These are phyloP conservation scores for Ameiurus melas DNA, from an alignment of 2,113 vertebrate genomes.

Conservation along the genomic window DNA sequence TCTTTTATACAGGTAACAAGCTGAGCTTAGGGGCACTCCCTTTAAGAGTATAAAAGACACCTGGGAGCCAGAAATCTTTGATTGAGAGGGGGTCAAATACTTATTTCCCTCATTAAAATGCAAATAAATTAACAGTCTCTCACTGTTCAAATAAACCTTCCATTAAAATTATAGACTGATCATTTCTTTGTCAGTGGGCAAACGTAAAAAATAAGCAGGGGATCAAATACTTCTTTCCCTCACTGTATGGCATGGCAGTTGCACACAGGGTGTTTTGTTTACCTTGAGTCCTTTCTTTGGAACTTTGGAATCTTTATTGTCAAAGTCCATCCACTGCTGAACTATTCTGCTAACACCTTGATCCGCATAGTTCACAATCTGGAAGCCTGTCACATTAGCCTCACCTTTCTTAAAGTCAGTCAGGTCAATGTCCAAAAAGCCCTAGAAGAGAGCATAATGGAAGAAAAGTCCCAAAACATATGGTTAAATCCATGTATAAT, in stretches of 20 bases:
- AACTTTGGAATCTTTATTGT: conserved; percentile 89
- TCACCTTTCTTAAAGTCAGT: conserved; percentile 92
- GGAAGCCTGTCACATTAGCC: conserved; percentile 95
- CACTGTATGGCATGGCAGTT: background rate
- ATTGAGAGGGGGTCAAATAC: too few species aligned
- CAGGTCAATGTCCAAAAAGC: conserved; percentile 95
- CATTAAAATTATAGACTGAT: too few species aligned
- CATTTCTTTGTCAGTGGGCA: too few species aligned
- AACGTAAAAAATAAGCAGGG: too few species aligned
- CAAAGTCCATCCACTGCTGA: conserved; percentile 93
- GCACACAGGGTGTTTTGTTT: conserved; percentile 47
- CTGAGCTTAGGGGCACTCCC: too few species aligned
- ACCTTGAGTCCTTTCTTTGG: conserved; percentile 91
- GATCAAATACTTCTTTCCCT: too few species aligned
- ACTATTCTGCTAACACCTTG: conserved; percentile 81
- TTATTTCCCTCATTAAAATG: too few species aligned
- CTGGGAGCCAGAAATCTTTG: too few species aligned
- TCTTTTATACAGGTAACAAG: too few species aligned
- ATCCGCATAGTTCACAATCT: conserved; percentile 91
- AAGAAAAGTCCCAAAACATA: background rate
- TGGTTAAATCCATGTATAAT: background rate
- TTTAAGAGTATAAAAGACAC: too few species aligned
- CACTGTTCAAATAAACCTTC: too few species aligned
- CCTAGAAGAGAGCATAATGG: conserved; percentile 70
- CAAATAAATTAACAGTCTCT: too few species aligned